Evolutionary conservation across 2,113 vertebrate genomes (phyloP), one percentile per base, ranked within the genome.

Genomic region (Pollimyrus isidori): DNA sequence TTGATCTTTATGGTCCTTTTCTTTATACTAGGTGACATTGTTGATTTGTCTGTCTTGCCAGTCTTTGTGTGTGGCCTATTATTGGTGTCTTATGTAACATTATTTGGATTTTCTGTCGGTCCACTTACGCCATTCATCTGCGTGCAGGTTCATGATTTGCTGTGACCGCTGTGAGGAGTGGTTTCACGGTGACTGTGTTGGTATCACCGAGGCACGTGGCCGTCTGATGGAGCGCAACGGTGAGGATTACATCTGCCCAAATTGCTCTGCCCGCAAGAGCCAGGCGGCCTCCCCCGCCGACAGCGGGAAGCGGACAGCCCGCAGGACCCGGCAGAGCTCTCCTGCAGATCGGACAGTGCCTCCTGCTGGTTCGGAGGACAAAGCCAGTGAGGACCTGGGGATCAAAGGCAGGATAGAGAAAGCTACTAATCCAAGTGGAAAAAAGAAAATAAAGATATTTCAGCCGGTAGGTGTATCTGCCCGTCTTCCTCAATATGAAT

Each of bases 371-470:
- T 21, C 62, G 6, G 95, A 97, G n/a, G 96, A 97, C 86, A 97
- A 95, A 62, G 93, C 89, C 2, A 90, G 92, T 42, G 97, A 97
- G 42, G 98, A 99, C 94, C 93, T 96, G 91, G 98, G 98, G 17
- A 99, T 99, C 91, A 99, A 99, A 95, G 98, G 98, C 88, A 96
- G 98, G 90, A 99, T 99, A 92, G 98, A 99, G 94, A 99, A 99
- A 91, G 97, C 98, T 26, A 96, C 96, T 17, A 97, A 99, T 93
- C 98, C 98, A 39, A 99, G 97, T 76, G 98, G 98, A 86, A 99
- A 99, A 95, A 99, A 99, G 93, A 99, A 98, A 90, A 97, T 99
- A 5, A 99, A 99, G 96, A 99, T 99, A 94, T 99, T 99, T 95
- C 98, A 99, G 91, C 98, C 98, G 93, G 98, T 99, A 95, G 95